Evolutionary conservation across 2,113 vertebrate genomes (phyloP).

Genomic region (Indicator maculatus): DNA sequence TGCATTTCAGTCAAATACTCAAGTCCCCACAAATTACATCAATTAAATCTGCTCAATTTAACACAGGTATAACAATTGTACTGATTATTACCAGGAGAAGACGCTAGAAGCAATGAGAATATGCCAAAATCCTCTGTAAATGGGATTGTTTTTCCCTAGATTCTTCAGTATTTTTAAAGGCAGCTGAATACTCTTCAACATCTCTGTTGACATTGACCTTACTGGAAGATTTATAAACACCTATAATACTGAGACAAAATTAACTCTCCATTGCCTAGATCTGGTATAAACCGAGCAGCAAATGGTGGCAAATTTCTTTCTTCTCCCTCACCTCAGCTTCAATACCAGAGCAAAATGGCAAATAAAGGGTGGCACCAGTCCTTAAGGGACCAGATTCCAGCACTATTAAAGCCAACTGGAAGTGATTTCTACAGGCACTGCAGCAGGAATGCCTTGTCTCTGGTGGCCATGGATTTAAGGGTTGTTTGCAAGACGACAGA

Average conservation of each 20-base stretch:
- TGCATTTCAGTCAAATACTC: not conserved
- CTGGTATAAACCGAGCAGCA: accelerated
- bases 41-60: not conserved
- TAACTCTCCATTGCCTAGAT: not conserved
- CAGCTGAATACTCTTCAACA: not conserved
- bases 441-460: not conserved
- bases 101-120: not conserved
- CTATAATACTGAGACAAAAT: not conserved
- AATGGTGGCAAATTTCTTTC: not conserved
- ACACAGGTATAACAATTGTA: not conserved
- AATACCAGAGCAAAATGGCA: not conserved
- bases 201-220: not conserved
- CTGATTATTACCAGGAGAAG: not conserved
- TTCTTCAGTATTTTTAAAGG: not conserved
- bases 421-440: not conserved
- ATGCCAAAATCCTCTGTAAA: not conserved
- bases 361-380: not conserved
- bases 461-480: not conserved
- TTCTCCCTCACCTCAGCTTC: not conserved
- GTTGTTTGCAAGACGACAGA: slow-evolving; percentile 3
- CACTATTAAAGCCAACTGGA: not conserved
- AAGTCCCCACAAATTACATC: not conserved
- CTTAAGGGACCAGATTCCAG: not conserved
- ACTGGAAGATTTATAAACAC: not conserved
- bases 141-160: not conserved